Evolutionary conservation across 2,113 vertebrate species (phyloP).

Genomic region (Paraplagusia blochii): DNA sequence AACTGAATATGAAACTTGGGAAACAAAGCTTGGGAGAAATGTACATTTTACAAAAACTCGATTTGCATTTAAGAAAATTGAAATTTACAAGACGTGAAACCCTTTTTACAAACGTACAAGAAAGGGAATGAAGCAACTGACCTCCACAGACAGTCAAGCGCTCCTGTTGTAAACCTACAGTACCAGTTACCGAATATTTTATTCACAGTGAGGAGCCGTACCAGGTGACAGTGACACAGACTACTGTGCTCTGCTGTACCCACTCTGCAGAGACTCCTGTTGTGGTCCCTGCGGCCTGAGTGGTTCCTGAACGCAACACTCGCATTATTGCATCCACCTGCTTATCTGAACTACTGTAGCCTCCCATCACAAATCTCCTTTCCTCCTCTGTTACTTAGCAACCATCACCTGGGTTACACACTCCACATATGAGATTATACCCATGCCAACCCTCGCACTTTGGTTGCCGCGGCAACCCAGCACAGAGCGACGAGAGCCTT

Average conservation of each 20-base stretch:
- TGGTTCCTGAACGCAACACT: neutral
- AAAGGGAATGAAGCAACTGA: no score
- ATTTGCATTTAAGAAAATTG: no score
- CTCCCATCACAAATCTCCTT: conserved; percentile 40
- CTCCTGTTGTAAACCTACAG: no score
- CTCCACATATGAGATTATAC: conserved; percentile 68
- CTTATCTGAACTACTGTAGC: conserved; percentile 49
- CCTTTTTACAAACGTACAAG: no score
- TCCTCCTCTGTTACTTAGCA: conserved; percentile 74
- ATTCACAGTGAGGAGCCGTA: no score
- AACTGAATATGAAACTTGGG: no score
- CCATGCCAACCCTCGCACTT: conserved; percentile 66
- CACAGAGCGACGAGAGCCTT: conserved; percentile 29
- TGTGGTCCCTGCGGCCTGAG: neutral
- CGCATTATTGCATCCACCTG: conserved; percentile 18
- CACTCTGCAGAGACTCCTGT: conserved; percentile 11
- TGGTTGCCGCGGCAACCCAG: conserved; percentile 67
- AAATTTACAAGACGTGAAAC: no score
- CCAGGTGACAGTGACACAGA: no score
- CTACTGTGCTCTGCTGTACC: conserved; percentile 5
- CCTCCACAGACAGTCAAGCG: no score
- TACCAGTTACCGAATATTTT: no score
- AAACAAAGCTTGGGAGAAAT: no score
- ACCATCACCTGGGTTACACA: conserved; percentile 74
- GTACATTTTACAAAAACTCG: no score